Evolutionary conservation across 2,888 invertebrate species (phyloP).

Genomic region (Sinodicranocentrus sp.): DNA sequence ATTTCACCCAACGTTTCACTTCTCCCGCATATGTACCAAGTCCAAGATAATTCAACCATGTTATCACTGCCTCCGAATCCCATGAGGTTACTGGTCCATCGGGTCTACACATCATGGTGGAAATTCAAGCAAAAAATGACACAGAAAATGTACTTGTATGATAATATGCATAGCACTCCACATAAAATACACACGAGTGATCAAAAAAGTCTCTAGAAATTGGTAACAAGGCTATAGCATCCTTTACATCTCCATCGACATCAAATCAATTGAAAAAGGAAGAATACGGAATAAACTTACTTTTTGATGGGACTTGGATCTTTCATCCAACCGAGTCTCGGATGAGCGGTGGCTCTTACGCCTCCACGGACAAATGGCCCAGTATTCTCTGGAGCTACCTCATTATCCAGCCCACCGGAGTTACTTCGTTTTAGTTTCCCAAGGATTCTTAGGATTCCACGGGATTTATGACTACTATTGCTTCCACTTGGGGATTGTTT

Average conservation of each 20-base stretch:
- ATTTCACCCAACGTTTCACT: slow-evolving; percentile 90
- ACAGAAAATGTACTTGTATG: background rate
- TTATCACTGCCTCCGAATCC: slow-evolving; percentile 88
- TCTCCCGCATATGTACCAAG: slow-evolving; percentile 89
- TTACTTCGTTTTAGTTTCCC: slow-evolving; percentile 83
- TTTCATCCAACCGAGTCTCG: slow-evolving; percentile 84
- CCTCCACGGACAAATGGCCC: slow-evolving; percentile 80
- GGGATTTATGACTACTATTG: slow-evolving; percentile 73
- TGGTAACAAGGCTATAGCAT: background rate
- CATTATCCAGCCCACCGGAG: slow-evolving; percentile 84
- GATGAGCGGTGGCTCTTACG: slow-evolving; percentile 86
- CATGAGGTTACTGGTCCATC: slow-evolving; percentile 86
- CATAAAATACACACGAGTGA: slow-evolving; percentile 56
- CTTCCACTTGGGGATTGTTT: slow-evolving; percentile 70
- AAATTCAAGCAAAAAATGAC: slow-evolving; percentile 68
- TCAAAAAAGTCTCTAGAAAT: slow-evolving; percentile 32
- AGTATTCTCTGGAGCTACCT: slow-evolving; percentile 76
- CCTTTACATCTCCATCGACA: background rate
- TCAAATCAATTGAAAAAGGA: background rate
- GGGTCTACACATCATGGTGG: slow-evolving; percentile 80
- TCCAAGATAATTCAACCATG: slow-evolving; percentile 89
- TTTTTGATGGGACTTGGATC: slow-evolving; percentile 76
- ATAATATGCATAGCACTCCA: slow-evolving; percentile 15
- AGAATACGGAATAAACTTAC: slow-evolving; percentile 40
- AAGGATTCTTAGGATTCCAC: slow-evolving; percentile 74